These are phyloP conservation scores for Choloepus didactylus DNA, from an alignment of 2,797 vertebrate genomes.

Conservation along the genomic window DNA sequence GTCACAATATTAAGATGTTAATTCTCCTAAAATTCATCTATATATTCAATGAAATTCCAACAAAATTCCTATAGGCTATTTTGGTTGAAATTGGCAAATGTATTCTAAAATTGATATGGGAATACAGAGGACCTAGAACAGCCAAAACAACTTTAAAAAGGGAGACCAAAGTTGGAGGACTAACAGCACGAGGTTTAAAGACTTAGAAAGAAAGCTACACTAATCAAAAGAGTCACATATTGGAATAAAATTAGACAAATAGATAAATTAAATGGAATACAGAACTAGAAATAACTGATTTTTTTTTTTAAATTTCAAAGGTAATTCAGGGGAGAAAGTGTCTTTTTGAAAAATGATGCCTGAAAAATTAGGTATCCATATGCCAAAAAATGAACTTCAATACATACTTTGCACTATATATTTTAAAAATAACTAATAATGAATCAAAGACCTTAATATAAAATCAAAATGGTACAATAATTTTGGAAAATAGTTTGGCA, in stretches of 20 bases:
- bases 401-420: not conserved
- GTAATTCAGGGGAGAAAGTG: constrained; percentile 2
- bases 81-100: not conserved
- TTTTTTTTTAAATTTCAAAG: not conserved
- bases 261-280: not conserved
- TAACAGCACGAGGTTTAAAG: not conserved
- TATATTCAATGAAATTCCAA: not conserved
- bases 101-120: not conserved
- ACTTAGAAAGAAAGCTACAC: not conserved
- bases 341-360: not conserved
- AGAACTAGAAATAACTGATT: not conserved
- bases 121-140: not conserved
- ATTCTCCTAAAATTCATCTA: not conserved
- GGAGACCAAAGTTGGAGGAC: not conserved
- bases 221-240: not conserved
- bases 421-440: not conserved
- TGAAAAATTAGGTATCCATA: not conserved
- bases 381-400: not conserved
- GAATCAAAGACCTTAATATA: not conserved
- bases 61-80: not conserved
- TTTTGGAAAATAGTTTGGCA: constrained; percentile 24
- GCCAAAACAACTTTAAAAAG: not conserved
- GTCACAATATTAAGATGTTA: not conserved
- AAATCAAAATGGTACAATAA: not conserved
- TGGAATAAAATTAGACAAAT: not conserved